Evolutionary conservation across 1,140 invertebrate species (phyloP), one percentile per base, ranked within the genome.

Genomic region (Philotrypesis tridentata): DNA sequence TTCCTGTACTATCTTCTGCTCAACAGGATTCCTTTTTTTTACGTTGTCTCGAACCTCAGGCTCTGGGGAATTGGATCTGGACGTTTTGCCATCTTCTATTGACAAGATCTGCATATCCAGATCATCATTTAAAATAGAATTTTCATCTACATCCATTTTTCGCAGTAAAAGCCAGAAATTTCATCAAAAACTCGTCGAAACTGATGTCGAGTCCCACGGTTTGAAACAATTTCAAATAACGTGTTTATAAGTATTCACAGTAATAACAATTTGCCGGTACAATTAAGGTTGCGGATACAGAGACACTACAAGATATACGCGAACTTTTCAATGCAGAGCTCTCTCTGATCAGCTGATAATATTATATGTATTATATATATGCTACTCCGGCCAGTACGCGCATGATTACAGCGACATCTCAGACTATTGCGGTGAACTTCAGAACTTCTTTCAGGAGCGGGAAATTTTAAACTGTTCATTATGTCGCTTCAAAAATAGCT

Each of bases 1-100:
- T 48, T 89, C 85, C 48, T 87, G 87, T 21, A 82, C 67, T 61
- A 91, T 81, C 73, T 87, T 70, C 21, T 90, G 88, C 25, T 89
- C 85, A 1, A 91, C 63, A 0, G 90, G 89, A 85, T 90, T 90
- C 0, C 27, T 43, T 48, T 76, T 29, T 8, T n/a, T 1, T 4
- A 37, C n/a, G 63, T n/a, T 29, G n/a, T 65, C 23, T 12, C 88
- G 87, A 9, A 89, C 84, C 25, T 27, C 29, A 29, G 25, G 9
- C 3, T 67, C 11, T 25, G 63, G 25, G 27, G 63, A 67, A 17
- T 55, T 21, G 63, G 61, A 65, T 6, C 12, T 70, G n/a, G 65
- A 63, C 12, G 70, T 27, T 25, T 82, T 67, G 6, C 23, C 29
- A 12, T 8, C 8, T 65, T 23, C 72, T 70, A 43, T 63, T 12